A percentile compares a stretch with the other conserved stretches of the same genome.
These are phyloP conservation scores for Sialis fuliginosa DNA, from an alignment of 2,888 invertebrate genomes.

Conservation along the genomic window DNA sequence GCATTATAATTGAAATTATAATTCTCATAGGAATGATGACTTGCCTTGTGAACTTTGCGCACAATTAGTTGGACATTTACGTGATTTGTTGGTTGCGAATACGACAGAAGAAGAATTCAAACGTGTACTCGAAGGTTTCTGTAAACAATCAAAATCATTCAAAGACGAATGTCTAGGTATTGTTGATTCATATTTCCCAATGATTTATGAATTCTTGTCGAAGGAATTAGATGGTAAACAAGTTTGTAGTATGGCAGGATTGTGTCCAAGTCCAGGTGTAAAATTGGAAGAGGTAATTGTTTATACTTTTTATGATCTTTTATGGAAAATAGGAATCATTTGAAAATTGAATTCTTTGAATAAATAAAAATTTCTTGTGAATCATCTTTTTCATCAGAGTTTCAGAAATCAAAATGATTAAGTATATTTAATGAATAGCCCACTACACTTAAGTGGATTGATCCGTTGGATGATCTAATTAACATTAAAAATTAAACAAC, in stretches of 20 bases:
- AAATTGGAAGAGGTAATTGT: slow-evolving; percentile 5
- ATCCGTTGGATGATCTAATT: too few relatives aligned
- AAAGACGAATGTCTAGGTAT: slow-evolving; percentile 55
- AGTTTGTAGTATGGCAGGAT: slow-evolving; percentile 52
- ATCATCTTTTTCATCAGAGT: too few relatives aligned
- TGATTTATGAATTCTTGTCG: slow-evolving; percentile 52
- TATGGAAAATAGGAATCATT: slow-evolving; percentile 4
- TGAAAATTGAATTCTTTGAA: slow-evolving; percentile 6
- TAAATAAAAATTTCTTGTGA: slow-evolving; percentile 1
- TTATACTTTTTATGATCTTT: slow-evolving; percentile 21
- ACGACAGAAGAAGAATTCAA: slow-evolving; percentile 73
- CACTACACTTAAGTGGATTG: too few relatives aligned
- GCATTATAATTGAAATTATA: slow-evolving; percentile 1
- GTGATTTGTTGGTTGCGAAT: slow-evolving; percentile 64
- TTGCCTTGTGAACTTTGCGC: slow-evolving; percentile 75
- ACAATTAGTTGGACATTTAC: slow-evolving; percentile 60
- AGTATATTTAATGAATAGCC: too few relatives aligned
- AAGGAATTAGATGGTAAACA: slow-evolving; percentile 47
- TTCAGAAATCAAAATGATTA: too few relatives aligned
- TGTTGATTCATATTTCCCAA: slow-evolving; percentile 60
- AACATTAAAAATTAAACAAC: too few relatives aligned
- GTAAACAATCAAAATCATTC: slow-evolving; percentile 62
- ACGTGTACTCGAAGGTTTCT: slow-evolving; percentile 55
- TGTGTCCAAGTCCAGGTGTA: slow-evolving; percentile 33
- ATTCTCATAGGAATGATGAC: slow-evolving; percentile 27